Percentiles rank a stretch among this genome's conserved stretches.
These are phyloP conservation scores for Reticulitermes speratus DNA, from an alignment of 1,140 invertebrate species.

Conservation along the genomic window DNA sequence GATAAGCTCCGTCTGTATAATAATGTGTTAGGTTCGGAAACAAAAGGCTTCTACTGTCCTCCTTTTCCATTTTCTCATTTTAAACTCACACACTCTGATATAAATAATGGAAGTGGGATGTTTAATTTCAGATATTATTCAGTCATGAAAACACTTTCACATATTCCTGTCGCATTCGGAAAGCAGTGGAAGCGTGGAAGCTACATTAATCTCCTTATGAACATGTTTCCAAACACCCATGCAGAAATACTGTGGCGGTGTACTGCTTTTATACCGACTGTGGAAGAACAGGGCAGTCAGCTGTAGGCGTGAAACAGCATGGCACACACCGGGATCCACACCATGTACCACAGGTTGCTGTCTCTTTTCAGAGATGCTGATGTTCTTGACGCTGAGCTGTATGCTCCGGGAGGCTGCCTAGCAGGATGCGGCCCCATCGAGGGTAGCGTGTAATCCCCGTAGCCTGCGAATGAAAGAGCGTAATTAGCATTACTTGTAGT, in stretches of 20 bases:
- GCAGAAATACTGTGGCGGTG: not conserved
- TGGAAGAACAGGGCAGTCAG: not conserved
- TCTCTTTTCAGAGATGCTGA: not conserved
- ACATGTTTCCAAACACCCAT: not conserved
- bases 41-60: not conserved
- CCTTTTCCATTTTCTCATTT: not conserved
- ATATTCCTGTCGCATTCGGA: not conserved
- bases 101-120: not conserved
- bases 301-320: not conserved
- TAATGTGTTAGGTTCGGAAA: not conserved
- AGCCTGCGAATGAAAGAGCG: not conserved
- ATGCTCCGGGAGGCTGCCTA: slow-evolving; percentile 18
- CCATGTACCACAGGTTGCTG: not conserved
- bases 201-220: not conserved
- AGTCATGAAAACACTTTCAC: not conserved
- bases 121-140: not conserved
- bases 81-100: not conserved
- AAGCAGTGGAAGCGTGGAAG: not conserved
- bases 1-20: not conserved
- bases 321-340: not conserved
- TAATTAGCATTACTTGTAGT: not conserved
- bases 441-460: slow-evolving; percentile 19
- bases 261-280: not conserved
- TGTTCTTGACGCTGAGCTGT: not conserved
- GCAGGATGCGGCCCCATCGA: slow-evolving; percentile 23